phyloP scores from a whole-genome alignment of 2,113 vertebrate species.

The Scophthalmus maximus region DNA sequence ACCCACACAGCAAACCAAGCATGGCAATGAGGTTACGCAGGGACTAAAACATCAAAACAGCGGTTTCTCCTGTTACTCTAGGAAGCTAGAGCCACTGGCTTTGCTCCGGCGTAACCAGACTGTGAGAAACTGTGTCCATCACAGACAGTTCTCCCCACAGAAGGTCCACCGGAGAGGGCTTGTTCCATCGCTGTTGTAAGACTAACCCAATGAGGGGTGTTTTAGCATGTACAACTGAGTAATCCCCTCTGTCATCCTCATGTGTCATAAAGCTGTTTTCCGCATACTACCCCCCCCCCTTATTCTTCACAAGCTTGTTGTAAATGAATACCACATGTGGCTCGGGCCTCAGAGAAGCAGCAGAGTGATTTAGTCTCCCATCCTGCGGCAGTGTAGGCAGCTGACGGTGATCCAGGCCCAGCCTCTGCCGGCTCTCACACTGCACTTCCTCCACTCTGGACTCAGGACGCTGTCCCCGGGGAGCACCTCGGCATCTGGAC shows the following conservation, averaged over 20 bases:
- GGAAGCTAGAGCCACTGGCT: conserved; percentile 39
- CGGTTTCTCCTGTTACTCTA: conserved; percentile 52
- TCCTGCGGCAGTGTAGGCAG: conserved; percentile 79
- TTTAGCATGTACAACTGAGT: conserved; percentile 72
- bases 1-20: conserved; percentile 63
- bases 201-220: conserved; percentile 57
- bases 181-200: conserved; percentile 50
- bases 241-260: conserved; percentile 78
- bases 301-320: conserved; percentile 75
- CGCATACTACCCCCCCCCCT: conserved; percentile 44
- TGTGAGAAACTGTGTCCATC: conserved; percentile 60
- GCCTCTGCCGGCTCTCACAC: conserved; percentile 71
- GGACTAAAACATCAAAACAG: conserved; percentile 59
- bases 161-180: conserved; percentile 49
- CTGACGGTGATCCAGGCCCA: conserved; percentile 72
- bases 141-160: conserved; percentile 66
- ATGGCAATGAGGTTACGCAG: conserved; percentile 54
- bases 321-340: conserved; percentile 84
- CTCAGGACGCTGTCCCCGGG: conserved; percentile 83
- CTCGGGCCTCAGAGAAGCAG: conserved; percentile 68
- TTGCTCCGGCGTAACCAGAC: conserved; percentile 46
- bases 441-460: conserved; percentile 82
- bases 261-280: conserved; percentile 83
- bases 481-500: conserved; percentile 87
- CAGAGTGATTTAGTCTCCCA: conserved; percentile 77